Conservation (phyloP, 2,888 invertebrate genomes). For the Halictus quadricinctus region DNA sequence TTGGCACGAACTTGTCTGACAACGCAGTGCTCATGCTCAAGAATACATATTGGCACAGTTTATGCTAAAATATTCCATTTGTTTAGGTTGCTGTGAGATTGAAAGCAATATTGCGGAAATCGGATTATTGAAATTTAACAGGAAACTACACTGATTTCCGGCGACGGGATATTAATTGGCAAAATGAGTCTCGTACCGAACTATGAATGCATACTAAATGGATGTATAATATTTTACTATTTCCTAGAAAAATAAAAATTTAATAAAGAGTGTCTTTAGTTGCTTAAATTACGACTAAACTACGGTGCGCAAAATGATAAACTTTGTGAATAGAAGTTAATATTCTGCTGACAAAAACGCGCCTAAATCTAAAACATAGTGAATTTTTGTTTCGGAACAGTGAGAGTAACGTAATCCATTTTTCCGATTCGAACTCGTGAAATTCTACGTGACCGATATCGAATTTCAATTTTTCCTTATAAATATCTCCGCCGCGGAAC, state of each 20-base stretch:
- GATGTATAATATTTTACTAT: neutral
- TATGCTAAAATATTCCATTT: neutral
- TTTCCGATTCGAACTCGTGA: neutral
- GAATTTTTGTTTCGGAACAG: neutral
- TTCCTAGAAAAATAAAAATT: neutral
- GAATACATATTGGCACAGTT: neutral
- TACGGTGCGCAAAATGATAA: too few species aligned
- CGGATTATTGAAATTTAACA: neutral
- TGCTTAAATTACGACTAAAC: neutral
- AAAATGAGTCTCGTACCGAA: neutral
- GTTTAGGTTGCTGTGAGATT: neutral
- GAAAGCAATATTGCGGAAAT: neutral
- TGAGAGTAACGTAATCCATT: neutral
- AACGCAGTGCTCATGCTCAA: neutral
- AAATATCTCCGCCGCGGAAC: neutral
- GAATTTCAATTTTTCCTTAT: conserved; percentile 12
- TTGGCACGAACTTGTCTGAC: neutral
- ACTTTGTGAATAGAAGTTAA: too few species aligned
- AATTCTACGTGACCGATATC: neutral
- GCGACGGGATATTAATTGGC: neutral
- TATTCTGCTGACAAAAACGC: too few species aligned
- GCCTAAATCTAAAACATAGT: neutral
- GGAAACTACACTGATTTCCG: neutral
- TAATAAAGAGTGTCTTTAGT: neutral
- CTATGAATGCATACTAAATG: neutral